A percentile compares a stretch with the other conserved stretches of the same genome.
phyloP scores from a whole-genome alignment of 2,113 vertebrate genomes.

The Herpetotheres cachinnans region DNA sequence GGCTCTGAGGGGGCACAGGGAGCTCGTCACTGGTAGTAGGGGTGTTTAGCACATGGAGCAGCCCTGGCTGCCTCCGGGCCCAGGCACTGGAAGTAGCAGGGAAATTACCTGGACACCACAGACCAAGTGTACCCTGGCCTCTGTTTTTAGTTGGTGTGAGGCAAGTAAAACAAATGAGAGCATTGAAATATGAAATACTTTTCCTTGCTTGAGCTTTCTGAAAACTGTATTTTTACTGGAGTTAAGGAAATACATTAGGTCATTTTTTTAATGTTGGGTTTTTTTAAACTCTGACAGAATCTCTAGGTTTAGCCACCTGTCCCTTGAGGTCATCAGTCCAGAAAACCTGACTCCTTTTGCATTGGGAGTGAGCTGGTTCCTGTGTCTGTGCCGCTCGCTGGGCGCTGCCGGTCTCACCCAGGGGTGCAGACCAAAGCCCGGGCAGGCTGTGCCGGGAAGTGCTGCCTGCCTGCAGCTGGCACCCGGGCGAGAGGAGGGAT shows the following conservation, averaged over 20 bases:
- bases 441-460: neutral
- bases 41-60: neutral
- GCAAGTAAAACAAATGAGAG: neutral
- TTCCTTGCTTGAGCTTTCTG: neutral
- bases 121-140: accelerated
- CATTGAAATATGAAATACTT: neutral
- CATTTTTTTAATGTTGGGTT: neutral
- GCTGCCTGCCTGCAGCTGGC: neutral
- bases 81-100: neutral
- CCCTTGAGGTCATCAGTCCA: neutral
- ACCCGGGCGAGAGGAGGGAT: accelerated
- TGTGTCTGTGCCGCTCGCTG: accelerated
- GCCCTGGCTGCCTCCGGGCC: neutral
- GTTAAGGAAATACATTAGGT: neutral
- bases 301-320: neutral
- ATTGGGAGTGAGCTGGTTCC: neutral
- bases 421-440: accelerated
- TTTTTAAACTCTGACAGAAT: neutral
- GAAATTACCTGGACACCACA: neutral
- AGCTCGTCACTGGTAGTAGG: accelerated
- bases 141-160: neutral
- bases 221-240: neutral
- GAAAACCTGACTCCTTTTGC: accelerated
- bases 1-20: accelerated
- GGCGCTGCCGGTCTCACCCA: neutral